Percentiles rank a stretch among this genome's conserved stretches.
These are phyloP conservation scores for Pterocles orientalis DNA, from an alignment of 2,113 vertebrate genomes.

Conservation along the genomic window DNA sequence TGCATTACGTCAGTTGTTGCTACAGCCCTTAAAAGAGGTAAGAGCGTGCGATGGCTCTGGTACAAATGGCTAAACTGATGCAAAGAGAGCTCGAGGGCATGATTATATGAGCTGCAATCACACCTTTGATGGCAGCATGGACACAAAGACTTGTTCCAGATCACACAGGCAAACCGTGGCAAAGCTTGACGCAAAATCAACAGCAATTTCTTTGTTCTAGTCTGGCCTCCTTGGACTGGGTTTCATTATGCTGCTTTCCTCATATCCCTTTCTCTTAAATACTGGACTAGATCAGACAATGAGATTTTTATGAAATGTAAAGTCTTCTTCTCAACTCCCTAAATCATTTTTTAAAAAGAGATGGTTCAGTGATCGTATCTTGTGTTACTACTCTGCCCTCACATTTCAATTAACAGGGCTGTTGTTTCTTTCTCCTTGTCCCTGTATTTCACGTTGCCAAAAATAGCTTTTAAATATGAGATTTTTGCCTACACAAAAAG, in stretches of 20 bases:
- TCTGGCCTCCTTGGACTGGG: slow-evolving; percentile 36
- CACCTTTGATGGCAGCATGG: slow-evolving; percentile 54
- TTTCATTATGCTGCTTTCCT: slow-evolving; percentile 51
- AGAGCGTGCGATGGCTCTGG: background rate
- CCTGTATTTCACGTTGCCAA: background rate
- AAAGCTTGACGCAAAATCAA: slow-evolving; percentile 34
- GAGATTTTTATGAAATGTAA: slow-evolving; percentile 37
- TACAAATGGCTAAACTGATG: slow-evolving; percentile 37
- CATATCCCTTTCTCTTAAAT: slow-evolving; percentile 34
- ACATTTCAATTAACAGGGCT: background rate
- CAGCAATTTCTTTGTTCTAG: slow-evolving; percentile 48
- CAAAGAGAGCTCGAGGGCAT: background rate
- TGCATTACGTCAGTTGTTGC: background rate
- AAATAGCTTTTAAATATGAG: slow-evolving; percentile 1
- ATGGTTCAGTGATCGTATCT: background rate
- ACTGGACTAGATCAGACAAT: slow-evolving; percentile 18
- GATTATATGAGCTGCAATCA: slow-evolving; percentile 50
- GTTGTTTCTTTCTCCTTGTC: background rate
- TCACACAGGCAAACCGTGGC: slow-evolving; percentile 11
- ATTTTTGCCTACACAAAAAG: background rate
- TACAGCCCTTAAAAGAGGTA: slow-evolving; percentile 4
- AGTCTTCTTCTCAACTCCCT: slow-evolving; percentile 26
- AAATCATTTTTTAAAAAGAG: background rate
- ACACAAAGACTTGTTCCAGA: background rate
- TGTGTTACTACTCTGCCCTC: background rate